A percentile compares a stretch with the other conserved stretches of the same genome.
These are phyloP conservation scores for Aleiodes leptofemur DNA, from an alignment of 2,888 invertebrate genomes.

Conservation along the genomic window DNA sequence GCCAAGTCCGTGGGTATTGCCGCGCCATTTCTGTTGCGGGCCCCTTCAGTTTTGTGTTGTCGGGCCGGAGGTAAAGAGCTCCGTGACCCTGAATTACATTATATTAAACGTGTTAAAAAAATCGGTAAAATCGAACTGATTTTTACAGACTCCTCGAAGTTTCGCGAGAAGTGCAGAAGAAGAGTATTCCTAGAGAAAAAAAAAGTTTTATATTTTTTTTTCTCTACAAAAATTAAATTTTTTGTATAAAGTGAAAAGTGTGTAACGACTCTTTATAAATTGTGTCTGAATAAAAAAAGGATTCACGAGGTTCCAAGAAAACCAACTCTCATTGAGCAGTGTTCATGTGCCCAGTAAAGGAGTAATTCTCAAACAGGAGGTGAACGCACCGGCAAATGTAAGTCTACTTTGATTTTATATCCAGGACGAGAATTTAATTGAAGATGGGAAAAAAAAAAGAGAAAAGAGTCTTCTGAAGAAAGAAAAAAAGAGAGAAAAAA, in stretches of 20 bases:
- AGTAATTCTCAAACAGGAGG: conserved; percentile 59
- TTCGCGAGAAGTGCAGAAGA: neutral
- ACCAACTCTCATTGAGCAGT: conserved; percentile 39
- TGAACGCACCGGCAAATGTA: conserved; percentile 58
- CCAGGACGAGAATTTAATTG: conserved; percentile 2
- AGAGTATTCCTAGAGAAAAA: neutral
- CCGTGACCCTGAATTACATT: conserved; percentile 69
- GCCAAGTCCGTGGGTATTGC: conserved; percentile 47
- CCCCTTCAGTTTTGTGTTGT: conserved; percentile 71
- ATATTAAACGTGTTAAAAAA: conserved; percentile 41
- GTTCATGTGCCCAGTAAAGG: conserved; percentile 61
- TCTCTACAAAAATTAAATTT: neutral
- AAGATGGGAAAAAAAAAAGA: neutral
- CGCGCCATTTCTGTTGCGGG: conserved; percentile 67
- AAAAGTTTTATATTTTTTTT: no score
- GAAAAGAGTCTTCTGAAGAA: neutral
- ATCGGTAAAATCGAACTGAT: neutral
- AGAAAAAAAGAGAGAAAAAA: neutral
- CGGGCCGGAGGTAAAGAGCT: conserved; percentile 74
- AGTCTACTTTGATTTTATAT: conserved; percentile 39
- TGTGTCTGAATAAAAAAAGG: neutral
- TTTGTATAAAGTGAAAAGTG: conserved; percentile 35
- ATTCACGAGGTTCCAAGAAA: neutral
- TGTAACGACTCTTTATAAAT: conserved; percentile 11
- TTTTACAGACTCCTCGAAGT: neutral